Evolutionary conservation across 2,113 vertebrate species (phyloP).

Genomic region (Genyomyrus donnyi): DNA sequence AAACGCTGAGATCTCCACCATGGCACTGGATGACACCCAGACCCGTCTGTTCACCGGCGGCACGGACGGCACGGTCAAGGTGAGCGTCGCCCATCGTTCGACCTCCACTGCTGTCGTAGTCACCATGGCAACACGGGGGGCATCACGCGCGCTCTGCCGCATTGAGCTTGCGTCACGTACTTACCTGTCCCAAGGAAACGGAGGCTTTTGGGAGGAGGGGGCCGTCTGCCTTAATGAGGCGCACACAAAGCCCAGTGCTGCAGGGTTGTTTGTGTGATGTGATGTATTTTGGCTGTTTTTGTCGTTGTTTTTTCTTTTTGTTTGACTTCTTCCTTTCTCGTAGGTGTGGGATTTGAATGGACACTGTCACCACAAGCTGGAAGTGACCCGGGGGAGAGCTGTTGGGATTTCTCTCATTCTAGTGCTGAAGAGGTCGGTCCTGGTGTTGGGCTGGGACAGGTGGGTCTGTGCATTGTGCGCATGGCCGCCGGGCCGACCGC

Average conservation of each 20-base stretch:
- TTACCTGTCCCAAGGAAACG: neutral
- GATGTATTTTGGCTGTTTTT: neutral
- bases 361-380: conserved; percentile 59
- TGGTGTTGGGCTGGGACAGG: conserved; percentile 59
- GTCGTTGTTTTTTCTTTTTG: neutral
- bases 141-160: neutral
- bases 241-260: neutral
- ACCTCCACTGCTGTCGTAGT: neutral
- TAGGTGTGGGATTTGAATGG: conserved; percentile 75
- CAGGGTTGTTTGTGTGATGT: neutral
- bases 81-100: conserved; percentile 18
- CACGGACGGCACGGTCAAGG: conserved; percentile 61
- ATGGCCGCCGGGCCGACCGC: too few species aligned
- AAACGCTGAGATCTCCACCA: conserved; percentile 63
- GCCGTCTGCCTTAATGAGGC: neutral
- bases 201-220: too few species aligned
- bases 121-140: neutral
- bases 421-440: conserved; percentile 52
- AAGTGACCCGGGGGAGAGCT: conserved; percentile 45
- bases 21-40: conserved; percentile 61
- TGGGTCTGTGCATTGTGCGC: neutral
- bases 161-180: neutral
- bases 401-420: conserved; percentile 60
- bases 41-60: conserved; percentile 64
- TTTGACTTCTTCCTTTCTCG: conserved; percentile 29